Conservation (phyloP, 2,888 invertebrate genomes). For the Xanthia icteritia region DNA sequence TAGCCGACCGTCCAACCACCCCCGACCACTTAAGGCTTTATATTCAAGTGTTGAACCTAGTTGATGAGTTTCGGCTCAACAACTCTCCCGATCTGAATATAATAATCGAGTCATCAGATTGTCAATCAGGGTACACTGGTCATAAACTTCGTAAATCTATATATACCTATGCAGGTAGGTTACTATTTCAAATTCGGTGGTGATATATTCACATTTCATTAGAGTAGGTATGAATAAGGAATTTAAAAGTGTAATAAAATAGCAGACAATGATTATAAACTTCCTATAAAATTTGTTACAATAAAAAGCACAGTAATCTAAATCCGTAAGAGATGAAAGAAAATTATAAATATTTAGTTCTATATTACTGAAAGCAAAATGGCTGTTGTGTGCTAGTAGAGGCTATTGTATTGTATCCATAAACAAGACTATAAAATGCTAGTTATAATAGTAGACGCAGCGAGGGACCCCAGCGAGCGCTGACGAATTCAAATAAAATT, state of each 20-base stretch:
- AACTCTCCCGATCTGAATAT: slow-evolving; percentile 62
- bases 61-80: slow-evolving; percentile 67
- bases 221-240: neutral
- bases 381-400: slow-evolving; percentile 25
- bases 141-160: slow-evolving; percentile 18
- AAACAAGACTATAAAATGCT: slow-evolving; percentile 59
- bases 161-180: neutral
- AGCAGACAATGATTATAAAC: neutral
- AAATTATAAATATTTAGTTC: slow-evolving; percentile 23
- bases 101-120: slow-evolving; percentile 61
- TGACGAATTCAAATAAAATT: slow-evolving; percentile 79
- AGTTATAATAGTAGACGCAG: slow-evolving; percentile 49
- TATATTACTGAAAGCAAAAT: slow-evolving; percentile 47
- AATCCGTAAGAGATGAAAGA: slow-evolving; percentile 26
- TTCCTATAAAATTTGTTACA: neutral
- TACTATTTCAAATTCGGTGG: neutral
- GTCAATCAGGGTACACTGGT: slow-evolving; percentile 40
- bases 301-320: slow-evolving; percentile 22
- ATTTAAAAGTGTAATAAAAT: slow-evolving; percentile 25
- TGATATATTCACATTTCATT: neutral
- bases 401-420: slow-evolving; percentile 53
- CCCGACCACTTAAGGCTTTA: slow-evolving; percentile 65
- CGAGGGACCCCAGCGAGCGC: slow-evolving; percentile 60
- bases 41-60: slow-evolving; percentile 63
- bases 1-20: slow-evolving; percentile 66